Conservation (phyloP, 2,797 vertebrate species). For the Diceros bicornis region DNA sequence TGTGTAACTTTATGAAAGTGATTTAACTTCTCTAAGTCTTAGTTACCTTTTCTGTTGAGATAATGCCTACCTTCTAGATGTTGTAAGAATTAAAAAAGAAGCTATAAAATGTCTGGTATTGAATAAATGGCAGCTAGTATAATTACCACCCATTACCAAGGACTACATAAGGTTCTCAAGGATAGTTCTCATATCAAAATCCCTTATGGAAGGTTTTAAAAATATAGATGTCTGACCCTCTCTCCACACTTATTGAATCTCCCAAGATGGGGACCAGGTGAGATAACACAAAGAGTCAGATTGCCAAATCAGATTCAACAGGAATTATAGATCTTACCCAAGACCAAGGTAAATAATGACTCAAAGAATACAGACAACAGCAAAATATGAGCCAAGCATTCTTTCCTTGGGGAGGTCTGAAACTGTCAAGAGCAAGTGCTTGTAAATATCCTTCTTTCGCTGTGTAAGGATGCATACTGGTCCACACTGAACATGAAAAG, state of each 20-base stretch:
- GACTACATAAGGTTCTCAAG: neutral
- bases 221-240: neutral
- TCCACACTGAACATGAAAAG: neutral
- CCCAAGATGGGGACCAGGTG: neutral
- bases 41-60: neutral
- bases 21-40: slow-evolving; percentile 30
- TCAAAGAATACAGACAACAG: neutral
- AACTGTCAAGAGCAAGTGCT: neutral
- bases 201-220: slow-evolving; percentile 31
- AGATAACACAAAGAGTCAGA: neutral
- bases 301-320: neutral
- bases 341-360: neutral
- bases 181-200: neutral
- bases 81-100: neutral
- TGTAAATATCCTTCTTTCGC: neutral
- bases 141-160: neutral
- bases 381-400: neutral
- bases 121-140: neutral
- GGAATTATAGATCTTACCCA: neutral
- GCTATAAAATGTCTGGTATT: neutral
- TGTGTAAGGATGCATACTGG: neutral
- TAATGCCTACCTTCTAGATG: neutral
- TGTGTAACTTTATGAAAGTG: neutral
- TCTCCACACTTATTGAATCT: neutral
- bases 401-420: neutral